Evolutionary conservation across 2,888 invertebrate genomes (phyloP).

Genomic region (Myathropa florea): DNA sequence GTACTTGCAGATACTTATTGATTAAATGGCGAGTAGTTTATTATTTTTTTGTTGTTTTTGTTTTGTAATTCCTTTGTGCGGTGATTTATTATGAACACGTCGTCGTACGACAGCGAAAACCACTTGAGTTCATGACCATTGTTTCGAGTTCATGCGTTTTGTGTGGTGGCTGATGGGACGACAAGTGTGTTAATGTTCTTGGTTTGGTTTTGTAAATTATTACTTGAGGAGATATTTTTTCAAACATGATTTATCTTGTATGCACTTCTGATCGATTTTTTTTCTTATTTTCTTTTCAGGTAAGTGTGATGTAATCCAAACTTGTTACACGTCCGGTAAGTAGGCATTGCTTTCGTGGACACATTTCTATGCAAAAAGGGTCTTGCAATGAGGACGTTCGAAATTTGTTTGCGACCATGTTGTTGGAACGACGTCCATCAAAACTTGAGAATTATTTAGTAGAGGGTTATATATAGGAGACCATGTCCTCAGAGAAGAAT

Average conservation of each 20-base stretch:
- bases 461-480: too few relatives aligned
- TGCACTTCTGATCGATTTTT: slow-evolving; percentile 31
- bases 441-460: too few relatives aligned
- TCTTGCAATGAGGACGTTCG: too few relatives aligned
- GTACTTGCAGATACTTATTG: slow-evolving; percentile 20
- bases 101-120: slow-evolving; percentile 33
- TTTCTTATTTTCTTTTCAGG: slow-evolving; percentile 41
- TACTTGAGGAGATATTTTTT: neutral
- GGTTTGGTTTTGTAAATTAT: too few relatives aligned
- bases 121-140: slow-evolving; percentile 56
- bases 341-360: too few relatives aligned
- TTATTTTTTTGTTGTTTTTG: neutral
- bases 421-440: too few relatives aligned
- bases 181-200: slow-evolving; percentile 1
- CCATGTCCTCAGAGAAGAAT: too few relatives aligned
- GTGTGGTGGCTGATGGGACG: neutral
- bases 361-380: too few relatives aligned
- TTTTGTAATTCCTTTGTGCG: slow-evolving; percentile 27
- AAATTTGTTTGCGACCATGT: too few relatives aligned
- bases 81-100: slow-evolving; percentile 46
- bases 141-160: slow-evolving; percentile 21
- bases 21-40: slow-evolving; percentile 11
- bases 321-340: neutral
- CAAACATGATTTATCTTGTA: neutral
- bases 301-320: slow-evolving; percentile 4